Evolutionary conservation across 2,113 vertebrate genomes (phyloP).

Genomic region (Trachemys scripta): DNA sequence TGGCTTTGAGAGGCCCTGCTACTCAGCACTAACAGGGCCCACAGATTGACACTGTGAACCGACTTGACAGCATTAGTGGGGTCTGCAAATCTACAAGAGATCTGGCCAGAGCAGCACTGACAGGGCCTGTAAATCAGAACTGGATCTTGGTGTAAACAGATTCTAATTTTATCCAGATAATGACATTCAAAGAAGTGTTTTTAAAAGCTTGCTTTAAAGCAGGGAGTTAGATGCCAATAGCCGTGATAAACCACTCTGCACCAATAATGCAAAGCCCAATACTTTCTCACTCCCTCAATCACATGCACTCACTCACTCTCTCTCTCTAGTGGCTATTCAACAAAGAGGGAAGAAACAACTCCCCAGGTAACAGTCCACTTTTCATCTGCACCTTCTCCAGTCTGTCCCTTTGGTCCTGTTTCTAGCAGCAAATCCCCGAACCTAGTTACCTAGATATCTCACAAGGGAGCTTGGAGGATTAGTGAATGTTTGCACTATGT

Average conservation of each 20-base stretch:
- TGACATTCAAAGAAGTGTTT: background rate
- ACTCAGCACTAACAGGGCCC: background rate
- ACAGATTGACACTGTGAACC: background rate
- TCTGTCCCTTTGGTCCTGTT: background rate
- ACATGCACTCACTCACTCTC: background rate
- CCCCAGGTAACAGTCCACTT: background rate
- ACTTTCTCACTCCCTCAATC: background rate
- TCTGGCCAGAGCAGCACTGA: background rate
- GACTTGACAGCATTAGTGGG: constrained; percentile 2
- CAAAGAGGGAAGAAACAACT: background rate
- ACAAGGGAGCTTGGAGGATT: constrained; percentile 29
- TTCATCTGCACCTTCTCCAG: background rate
- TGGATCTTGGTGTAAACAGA: constrained; percentile 3
- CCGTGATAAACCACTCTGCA: background rate
- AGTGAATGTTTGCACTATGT: constrained; percentile 14
- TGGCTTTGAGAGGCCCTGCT: background rate
- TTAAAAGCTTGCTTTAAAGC: background rate
- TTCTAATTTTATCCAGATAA: background rate
- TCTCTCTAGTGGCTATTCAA: background rate
- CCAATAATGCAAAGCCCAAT: background rate
- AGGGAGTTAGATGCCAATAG: background rate
- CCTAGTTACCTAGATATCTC: constrained; percentile 3
- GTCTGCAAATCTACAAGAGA: background rate
- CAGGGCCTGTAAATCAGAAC: background rate
- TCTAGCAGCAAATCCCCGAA: constrained; percentile 24